Evolutionary conservation across 2,888 invertebrate genomes (phyloP).

Genomic region (Drosophila seclusa): DNA sequence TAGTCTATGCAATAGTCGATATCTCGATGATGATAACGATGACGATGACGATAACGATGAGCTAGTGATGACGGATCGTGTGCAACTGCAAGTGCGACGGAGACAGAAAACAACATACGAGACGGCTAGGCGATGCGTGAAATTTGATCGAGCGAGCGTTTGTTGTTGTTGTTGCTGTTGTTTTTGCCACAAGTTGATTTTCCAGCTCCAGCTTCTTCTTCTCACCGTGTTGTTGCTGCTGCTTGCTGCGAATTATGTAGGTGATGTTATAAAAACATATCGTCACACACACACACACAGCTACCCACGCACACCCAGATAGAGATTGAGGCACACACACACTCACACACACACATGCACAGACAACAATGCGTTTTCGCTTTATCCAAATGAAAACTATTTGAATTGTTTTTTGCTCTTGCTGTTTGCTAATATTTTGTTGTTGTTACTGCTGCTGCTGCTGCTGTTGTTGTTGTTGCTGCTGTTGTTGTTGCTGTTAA

Average conservation of each 20-base stretch:
- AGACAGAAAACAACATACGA: constrained; percentile 49
- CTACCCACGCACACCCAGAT: constrained; percentile 11
- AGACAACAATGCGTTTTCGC: constrained; percentile 38
- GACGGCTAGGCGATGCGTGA: constrained; percentile 61
- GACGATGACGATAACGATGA: constrained; percentile 46
- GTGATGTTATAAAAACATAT: constrained; percentile 50
- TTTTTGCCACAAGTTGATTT: constrained; percentile 37
- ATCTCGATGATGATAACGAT: constrained; percentile 21
- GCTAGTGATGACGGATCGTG: constrained; percentile 35
- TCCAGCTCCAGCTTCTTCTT: constrained; percentile 41
- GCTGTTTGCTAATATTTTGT: constrained; percentile 41
- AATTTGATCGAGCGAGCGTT: constrained; percentile 45
- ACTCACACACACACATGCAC: constrained; percentile 13
- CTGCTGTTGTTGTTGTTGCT: constrained; percentile 20
- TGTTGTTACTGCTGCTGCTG: constrained; percentile 24
- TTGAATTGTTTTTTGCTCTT: constrained; percentile 48
- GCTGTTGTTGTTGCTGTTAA: constrained; percentile 14
- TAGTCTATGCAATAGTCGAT: constrained; percentile 37
- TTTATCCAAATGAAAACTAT: constrained; percentile 50
- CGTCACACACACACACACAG: constrained; percentile 21
- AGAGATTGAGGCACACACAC: constrained; percentile 15
- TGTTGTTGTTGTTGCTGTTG: constrained; percentile 36
- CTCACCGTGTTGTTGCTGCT: constrained; percentile 27
- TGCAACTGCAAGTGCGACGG: constrained; percentile 44
- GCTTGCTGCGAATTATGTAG: constrained; percentile 46